Conservation (phyloP, 2,888 invertebrate species). For the Ditula angustiorana region DNA sequence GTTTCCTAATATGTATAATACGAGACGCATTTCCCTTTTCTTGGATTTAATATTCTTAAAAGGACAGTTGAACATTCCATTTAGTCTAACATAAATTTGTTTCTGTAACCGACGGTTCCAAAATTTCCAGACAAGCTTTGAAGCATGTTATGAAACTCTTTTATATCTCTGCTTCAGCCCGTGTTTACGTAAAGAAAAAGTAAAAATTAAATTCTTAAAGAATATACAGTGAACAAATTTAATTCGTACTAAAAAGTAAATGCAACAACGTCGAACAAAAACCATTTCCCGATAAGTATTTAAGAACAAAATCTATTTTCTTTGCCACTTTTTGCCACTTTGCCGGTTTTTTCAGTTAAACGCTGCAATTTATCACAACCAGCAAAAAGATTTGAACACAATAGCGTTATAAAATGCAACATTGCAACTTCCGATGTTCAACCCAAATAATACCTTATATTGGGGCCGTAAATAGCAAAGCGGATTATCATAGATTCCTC, state of each 20-base stretch:
- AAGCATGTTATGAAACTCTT: too few relatives aligned
- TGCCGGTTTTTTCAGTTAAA: not conserved
- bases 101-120: not conserved
- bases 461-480: slow-evolving; percentile 36
- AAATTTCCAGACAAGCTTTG: not conserved
- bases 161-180: too few relatives aligned
- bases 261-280: slow-evolving; percentile 5
- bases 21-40: slow-evolving; percentile 1
- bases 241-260: slow-evolving; percentile 4
- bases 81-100: not conserved
- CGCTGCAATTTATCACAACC: not conserved
- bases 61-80: not conserved
- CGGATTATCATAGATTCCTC: slow-evolving; percentile 46
- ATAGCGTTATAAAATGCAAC: slow-evolving; percentile 14
- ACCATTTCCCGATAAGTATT: slow-evolving; percentile 14
- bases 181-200: too few relatives aligned
- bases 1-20: not conserved
- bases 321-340: too few relatives aligned
- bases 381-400: not conserved
- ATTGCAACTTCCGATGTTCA: not conserved
- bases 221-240: not conserved
- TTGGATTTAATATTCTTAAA: not conserved
- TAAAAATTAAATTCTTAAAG: too few relatives aligned
- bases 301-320: not conserved
- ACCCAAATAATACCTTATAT: slow-evolving; percentile 25